Base-by-base conservation (phyloP, 2,797 vertebrate species). In the Eurystomus glaucurus region DNA sequence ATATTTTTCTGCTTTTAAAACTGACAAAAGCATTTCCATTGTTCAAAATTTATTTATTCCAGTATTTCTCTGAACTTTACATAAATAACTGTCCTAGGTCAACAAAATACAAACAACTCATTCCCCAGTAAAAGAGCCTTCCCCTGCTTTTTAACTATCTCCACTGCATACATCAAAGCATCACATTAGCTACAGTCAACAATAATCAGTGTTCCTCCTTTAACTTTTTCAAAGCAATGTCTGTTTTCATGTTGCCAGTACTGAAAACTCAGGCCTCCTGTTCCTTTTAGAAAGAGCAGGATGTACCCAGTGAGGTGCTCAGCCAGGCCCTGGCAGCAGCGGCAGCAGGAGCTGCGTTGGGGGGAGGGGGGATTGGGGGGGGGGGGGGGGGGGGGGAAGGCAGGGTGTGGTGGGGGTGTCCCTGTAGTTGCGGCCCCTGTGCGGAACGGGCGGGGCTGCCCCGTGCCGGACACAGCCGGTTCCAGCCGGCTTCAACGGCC, bases 221-320 rank as follows among this genome's bases (percentile, higher is more conserved):
- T 10, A 18, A 48, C 26, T 71, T 57, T 60, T 55, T 33, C 10
- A 43, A 55, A 77, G 7, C 2, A 39, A 39, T 2, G 1, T 9
- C 31, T 50, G 9, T 31, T 78, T 74, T 62, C 31, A 33, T 52
- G 48, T 50, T 58, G 8, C 35, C 31, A 14, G 20, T 35, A 31
- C 20, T 35, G 37, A 58, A 57, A 46, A 29, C 12, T 60, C 31
- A 25, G 9, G 9, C 45, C 9, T 43, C 46, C 20, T 9, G 2
- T 35, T 39, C 19, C 33, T 13, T 41, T 58, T 31, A 39, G 22
- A 62, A 84, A 43, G 13, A 52, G 21, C 29, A 33, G 18, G 14
- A 51, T 13, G 20, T 3, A 46, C 15, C 2, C 0, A 1, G 1
- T 19, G 21, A 14, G 21, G 17, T n/a, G 43, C 11, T 8, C 35